Conservation (phyloP, 2,797 vertebrate species). For the Pyrrhura leucotis region DNA sequence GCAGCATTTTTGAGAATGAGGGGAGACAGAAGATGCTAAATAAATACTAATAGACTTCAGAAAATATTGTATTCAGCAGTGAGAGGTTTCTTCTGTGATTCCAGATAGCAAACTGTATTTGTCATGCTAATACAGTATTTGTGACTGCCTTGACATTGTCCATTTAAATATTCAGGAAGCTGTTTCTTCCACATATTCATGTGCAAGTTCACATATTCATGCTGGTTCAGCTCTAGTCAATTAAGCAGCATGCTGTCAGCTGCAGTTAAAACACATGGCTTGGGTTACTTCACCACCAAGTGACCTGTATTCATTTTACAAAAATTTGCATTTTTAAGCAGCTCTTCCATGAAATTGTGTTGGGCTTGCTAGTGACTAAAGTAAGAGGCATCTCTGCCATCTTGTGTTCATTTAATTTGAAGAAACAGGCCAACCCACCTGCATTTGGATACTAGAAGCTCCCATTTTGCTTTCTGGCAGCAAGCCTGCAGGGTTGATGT, state of each 20-base stretch:
- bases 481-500: neutral
- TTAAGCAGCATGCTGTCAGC: slow-evolving; percentile 1
- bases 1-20: slow-evolving; percentile 9
- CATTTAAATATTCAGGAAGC: slow-evolving; percentile 37
- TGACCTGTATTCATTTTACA: neutral
- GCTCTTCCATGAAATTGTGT: neutral
- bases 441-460: neutral
- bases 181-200: neutral
- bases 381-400: neutral
- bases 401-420: neutral
- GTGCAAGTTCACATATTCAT: neutral
- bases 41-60: neutral
- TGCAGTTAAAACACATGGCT: neutral
- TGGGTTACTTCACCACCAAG: neutral
- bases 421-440: neutral
- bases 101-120: slow-evolving; percentile 38
- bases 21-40: slow-evolving; percentile 20
- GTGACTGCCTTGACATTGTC: neutral
- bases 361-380: neutral
- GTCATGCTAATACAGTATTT: slow-evolving; percentile 16
- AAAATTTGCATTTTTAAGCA: slow-evolving; percentile 3
- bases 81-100: neutral
- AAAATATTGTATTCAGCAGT: neutral
- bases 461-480: neutral
- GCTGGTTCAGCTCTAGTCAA: slow-evolving; percentile 27